Conservation (phyloP, 2,888 invertebrate species). For the Epicampocera succincta region DNA sequence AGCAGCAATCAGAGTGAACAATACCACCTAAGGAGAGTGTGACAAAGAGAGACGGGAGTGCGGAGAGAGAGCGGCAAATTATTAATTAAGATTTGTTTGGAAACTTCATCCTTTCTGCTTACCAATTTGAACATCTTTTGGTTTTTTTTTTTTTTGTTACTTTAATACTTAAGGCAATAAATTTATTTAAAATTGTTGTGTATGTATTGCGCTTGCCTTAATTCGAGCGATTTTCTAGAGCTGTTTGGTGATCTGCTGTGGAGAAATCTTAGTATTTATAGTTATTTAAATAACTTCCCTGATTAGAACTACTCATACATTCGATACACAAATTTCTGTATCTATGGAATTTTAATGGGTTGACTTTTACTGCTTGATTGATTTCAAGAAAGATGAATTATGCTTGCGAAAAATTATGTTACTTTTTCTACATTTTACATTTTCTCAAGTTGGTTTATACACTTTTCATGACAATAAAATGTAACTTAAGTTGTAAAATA, state of each 20-base stretch:
- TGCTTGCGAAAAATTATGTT: too few relatives aligned
- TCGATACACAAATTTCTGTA: background rate
- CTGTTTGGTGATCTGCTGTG: conserved; percentile 50
- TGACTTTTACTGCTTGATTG: conserved; percentile 41
- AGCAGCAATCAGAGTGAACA: conserved; percentile 75
- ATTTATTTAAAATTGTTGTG: conserved; percentile 59
- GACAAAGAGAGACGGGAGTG: background rate
- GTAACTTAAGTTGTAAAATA: too few relatives aligned
- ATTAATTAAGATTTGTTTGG: background rate
- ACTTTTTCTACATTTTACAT: background rate
- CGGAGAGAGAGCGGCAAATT: too few relatives aligned
- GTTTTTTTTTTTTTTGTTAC: conserved; percentile 39
- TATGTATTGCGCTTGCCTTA: conserved; percentile 74
- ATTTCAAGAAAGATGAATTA: background rate
- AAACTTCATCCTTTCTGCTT: conserved; percentile 53
- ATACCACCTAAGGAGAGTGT: conserved; percentile 74
- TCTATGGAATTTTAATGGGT: background rate
- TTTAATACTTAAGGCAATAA: background rate
- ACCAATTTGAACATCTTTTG: conserved; percentile 79
- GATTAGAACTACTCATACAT: background rate
- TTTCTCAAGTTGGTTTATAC: too few relatives aligned
- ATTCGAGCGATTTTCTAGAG: conserved; percentile 43
- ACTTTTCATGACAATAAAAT: too few relatives aligned
- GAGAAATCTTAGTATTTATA: conserved; percentile 53
- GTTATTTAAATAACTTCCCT: background rate